These are phyloP conservation scores for Halichoerus grypus DNA, from an alignment of 2,113 vertebrate species.

Conservation along the genomic window DNA sequence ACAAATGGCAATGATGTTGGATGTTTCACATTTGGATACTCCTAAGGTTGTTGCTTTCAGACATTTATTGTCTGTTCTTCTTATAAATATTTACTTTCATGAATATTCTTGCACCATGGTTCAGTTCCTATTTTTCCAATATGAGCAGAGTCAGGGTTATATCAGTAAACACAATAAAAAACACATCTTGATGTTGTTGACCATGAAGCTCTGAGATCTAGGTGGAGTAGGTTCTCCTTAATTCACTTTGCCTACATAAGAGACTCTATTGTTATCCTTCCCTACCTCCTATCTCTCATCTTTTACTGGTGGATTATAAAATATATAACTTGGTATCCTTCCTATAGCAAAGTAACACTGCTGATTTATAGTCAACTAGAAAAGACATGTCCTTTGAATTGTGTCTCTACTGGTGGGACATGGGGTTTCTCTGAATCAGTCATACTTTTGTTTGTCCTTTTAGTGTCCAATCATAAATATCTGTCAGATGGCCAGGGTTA, in stretches of 20 bases:
- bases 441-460: neutral
- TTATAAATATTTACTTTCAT: slow-evolving; percentile 77
- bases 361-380: slow-evolving; percentile 60
- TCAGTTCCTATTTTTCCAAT: slow-evolving; percentile 57
- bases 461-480: neutral
- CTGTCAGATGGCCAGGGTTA: neutral
- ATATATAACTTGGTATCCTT: slow-evolving; percentile 47
- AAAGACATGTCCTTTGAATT: neutral
- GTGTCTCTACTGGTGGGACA: neutral
- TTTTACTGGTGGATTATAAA: slow-evolving; percentile 61
- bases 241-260: slow-evolving; percentile 43
- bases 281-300: too few species aligned
- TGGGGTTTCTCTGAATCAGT: neutral
- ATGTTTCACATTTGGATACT: slow-evolving; percentile 50
- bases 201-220: neutral
- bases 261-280: neutral
- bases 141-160: slow-evolving; percentile 55
- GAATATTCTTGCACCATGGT: slow-evolving; percentile 41
- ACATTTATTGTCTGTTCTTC: slow-evolving; percentile 70
- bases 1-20: slow-evolving; percentile 55
- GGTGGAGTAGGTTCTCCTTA: slow-evolving; percentile 26
- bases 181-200: slow-evolving; percentile 54
- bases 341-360: neutral
- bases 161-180: slow-evolving; percentile 65
- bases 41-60: slow-evolving; percentile 63